Percentiles rank a stretch among this genome's conserved stretches.
These are phyloP conservation scores for Carterocephalus palaemon DNA, from an alignment of 2,888 invertebrate genomes.

Conservation along the genomic window DNA sequence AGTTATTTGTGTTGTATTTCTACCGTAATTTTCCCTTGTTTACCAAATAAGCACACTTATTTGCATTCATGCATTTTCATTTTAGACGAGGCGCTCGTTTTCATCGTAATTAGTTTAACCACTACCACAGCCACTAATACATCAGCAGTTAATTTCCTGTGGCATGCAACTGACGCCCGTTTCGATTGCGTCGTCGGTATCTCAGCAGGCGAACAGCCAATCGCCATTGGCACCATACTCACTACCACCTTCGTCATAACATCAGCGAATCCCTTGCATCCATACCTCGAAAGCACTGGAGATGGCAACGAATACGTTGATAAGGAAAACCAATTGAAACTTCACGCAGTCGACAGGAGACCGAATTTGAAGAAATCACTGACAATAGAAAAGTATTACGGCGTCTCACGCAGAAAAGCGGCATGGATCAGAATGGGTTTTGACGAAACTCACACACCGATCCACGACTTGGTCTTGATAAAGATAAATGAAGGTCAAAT, in stretches of 20 bases:
- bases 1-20: too few species aligned
- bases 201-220: conserved; percentile 12
- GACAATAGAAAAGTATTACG: conserved; percentile 4
- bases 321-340: conserved; percentile 2
- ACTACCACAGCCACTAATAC: too few species aligned
- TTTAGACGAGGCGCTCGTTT: too few species aligned
- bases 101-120: too few species aligned
- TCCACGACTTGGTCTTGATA: conserved; percentile 25
- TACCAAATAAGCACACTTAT: too few species aligned
- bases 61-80: too few species aligned
- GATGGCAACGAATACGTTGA: neutral
- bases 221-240: conserved; percentile 19
- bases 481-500: conserved; percentile 4
- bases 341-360: conserved; percentile 13
- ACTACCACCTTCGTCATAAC: conserved; percentile 20
- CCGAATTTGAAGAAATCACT: conserved; percentile 3
- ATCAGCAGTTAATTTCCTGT: too few species aligned
- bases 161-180: conserved; percentile 15
- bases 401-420: conserved; percentile 15
- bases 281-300: conserved; percentile 2
- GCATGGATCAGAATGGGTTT: conserved; percentile 26
- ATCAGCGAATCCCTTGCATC: conserved; percentile 27
- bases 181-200: conserved; percentile 27
- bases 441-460: conserved; percentile 23
- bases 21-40: too few species aligned